Base-by-base conservation (phyloP, 1,140 invertebrate species). In the Parapsyche elsis region DNA sequence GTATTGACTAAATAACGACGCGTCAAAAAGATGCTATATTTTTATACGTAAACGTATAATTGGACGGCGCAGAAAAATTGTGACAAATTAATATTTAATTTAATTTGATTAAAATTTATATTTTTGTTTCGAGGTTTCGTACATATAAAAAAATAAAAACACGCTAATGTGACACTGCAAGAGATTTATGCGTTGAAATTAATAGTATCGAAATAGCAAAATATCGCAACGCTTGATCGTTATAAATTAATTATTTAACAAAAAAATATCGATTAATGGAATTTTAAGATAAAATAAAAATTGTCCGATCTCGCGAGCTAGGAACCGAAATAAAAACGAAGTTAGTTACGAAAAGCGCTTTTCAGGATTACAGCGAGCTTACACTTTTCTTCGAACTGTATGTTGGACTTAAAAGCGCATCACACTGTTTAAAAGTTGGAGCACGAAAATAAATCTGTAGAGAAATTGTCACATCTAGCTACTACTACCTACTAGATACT, bases 131-230 rank as follows among this genome's bases (percentile, higher is more conserved):
- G 16, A 14, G 4, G 49, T 53, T 53, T 16, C 49, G 12, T 53
- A 26, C 12, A n/a, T n/a, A n/a, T n/a, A n/a, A 38, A 38, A 38
- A 38, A 38, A 38, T 38, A 67, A 67, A 12, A 12, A 23, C 21
- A 23, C 23, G 24, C 14, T 67, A 67, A 67, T 67, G 64, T 26
- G 64, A 67, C 64, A 67, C 10, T 67, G 7, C 12, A 23, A 67
- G 12, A 24, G 64, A 67, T 67, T 67, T 67, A 67, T 67, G 21
- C 64, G 24, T 67, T 1, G 64, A 67, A 67, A 67, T 67, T 67
- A 67, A 67, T 67, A 21, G 57, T 67, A 67, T 67, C 24, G 19
- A 26, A 26, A 67, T 21, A 9, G 59, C n/a, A 61, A 61, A 23
- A 61, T 16, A 61, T 24, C 49, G 49, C 10, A 12, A 53, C 49